A percentile compares a stretch with the other conserved stretches of the same genome.
These are phyloP conservation scores for Eurystomus gularis DNA, from an alignment of 2,113 vertebrate genomes.

Conservation along the genomic window DNA sequence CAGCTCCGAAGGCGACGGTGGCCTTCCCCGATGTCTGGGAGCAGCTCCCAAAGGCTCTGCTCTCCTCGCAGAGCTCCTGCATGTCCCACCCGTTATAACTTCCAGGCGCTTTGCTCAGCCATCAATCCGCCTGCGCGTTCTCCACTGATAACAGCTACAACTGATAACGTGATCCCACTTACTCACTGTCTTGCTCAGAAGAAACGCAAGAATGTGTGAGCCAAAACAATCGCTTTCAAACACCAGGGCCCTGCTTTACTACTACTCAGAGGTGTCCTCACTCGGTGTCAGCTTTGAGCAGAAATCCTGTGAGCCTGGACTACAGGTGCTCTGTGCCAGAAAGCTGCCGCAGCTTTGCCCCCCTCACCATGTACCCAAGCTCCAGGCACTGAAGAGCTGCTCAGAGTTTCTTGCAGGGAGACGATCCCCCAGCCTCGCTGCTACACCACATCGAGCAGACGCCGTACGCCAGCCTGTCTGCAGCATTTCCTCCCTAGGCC, in stretches of 20 bases:
- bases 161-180: rapidly evolving
- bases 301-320: not conserved
- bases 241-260: not conserved
- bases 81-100: rapidly evolving
- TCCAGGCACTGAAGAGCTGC: not conserved
- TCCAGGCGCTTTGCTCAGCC: not conserved
- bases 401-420: not conserved
- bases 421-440: rapidly evolving
- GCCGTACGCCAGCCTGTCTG: rapidly evolving
- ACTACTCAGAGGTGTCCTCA: not conserved
- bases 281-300: not conserved
- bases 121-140: not conserved
- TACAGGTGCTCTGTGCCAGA: rapidly evolving
- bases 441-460: not conserved
- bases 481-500: not conserved
- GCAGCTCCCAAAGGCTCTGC: not conserved
- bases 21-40: not conserved
- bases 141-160: not conserved
- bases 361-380: not conserved
- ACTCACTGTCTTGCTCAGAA: not conserved
- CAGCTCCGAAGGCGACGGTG: not conserved
- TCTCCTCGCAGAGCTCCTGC: not conserved
- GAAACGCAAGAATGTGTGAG: rapidly evolving
- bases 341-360: not conserved
- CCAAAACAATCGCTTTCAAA: not conserved